phyloP scores from a whole-genome alignment of 2,113 vertebrate genomes.

The Onychorhynchus coronatus region DNA sequence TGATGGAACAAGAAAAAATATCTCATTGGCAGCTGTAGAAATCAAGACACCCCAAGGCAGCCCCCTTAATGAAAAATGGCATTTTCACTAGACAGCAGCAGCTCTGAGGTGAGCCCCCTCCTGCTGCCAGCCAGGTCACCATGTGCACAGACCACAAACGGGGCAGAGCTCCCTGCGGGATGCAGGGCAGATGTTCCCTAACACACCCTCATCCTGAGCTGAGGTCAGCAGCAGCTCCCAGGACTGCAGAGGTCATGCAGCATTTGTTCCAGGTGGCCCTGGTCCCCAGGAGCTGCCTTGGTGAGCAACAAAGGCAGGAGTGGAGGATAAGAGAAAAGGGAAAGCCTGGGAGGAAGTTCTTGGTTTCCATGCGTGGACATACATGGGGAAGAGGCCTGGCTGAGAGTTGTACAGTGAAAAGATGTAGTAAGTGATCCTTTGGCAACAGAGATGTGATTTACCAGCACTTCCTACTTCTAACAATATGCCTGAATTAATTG shows the following conservation, averaged over 20 bases:
- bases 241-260: background rate
- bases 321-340: background rate
- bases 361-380: background rate
- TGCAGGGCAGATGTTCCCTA: background rate
- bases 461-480: background rate
- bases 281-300: background rate
- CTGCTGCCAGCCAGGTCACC: background rate
- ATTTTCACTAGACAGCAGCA: background rate
- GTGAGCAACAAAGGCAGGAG: background rate
- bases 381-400: background rate
- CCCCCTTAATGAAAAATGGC: background rate
- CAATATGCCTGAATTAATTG: slow-evolving; percentile 21
- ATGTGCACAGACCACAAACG: accelerated
- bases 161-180: background rate
- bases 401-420: background rate
- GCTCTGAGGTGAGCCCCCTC: background rate
- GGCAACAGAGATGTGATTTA: background rate
- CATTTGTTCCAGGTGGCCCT: background rate
- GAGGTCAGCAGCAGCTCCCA: background rate
- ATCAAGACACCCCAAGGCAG: background rate
- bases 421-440: background rate
- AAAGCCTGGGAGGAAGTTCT: background rate
- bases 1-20: background rate
- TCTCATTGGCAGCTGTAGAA: background rate
- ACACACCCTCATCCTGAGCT: background rate